These are phyloP conservation scores for Hemaris fuciformis DNA, from an alignment of 2,888 invertebrate species.

Conservation along the genomic window DNA sequence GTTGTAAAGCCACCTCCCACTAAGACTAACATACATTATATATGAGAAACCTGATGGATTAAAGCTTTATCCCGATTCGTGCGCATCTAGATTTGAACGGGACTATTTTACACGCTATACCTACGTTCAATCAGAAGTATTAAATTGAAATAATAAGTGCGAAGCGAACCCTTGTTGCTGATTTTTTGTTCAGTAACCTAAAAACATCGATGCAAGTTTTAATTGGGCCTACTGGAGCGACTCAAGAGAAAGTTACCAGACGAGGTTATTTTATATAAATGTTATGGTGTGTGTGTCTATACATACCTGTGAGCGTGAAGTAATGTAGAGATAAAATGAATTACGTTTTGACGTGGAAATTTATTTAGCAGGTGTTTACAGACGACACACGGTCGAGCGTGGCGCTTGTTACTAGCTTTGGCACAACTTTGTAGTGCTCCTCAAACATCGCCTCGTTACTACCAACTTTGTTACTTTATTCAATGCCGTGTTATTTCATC, in stretches of 20 bases:
- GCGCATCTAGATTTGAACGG: neutral
- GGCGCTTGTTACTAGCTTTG: neutral
- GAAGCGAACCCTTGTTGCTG: neutral
- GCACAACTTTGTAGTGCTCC: conserved; percentile 29
- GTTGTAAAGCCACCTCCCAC: neutral
- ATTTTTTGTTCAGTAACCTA: neutral
- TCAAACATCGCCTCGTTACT: conserved; percentile 29
- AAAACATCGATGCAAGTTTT: neutral
- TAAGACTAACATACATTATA: no score
- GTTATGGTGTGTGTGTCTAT: neutral
- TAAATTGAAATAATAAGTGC: neutral
- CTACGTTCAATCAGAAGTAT: neutral
- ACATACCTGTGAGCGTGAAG: no score
- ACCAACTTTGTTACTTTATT: conserved; percentile 24
- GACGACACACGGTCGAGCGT: neutral
- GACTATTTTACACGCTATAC: neutral
- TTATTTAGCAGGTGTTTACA: neutral
- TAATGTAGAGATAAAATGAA: neutral
- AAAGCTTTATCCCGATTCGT: neutral
- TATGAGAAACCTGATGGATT: neutral
- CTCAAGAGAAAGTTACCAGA: neutral
- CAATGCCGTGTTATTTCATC: neutral
- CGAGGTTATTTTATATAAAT: neutral
- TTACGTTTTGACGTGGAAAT: neutral
- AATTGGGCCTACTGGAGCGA: neutral